Evolutionary conservation across 2,888 invertebrate genomes (phyloP).

Genomic region (Vanessa cardui): DNA sequence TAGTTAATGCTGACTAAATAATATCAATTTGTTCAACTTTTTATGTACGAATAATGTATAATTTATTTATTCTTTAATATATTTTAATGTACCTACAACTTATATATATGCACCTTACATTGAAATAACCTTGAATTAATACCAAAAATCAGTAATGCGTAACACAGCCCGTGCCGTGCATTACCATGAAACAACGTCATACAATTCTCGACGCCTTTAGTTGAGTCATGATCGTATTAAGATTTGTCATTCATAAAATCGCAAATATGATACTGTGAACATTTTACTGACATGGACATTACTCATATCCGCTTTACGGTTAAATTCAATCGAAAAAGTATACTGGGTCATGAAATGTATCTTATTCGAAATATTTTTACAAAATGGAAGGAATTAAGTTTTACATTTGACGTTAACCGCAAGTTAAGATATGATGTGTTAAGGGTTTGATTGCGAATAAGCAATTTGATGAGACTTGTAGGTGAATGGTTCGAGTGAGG

Average conservation of each 20-base stretch:
- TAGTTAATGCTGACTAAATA: neutral
- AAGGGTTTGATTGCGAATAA: constrained; percentile 15
- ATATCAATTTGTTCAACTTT: neutral
- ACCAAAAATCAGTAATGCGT: constrained; percentile 52
- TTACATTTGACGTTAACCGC: neutral
- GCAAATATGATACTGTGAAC: constrained; percentile 53
- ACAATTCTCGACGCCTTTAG: constrained; percentile 55
- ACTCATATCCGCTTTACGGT: constrained; percentile 30
- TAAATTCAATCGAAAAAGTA: constrained; percentile 1
- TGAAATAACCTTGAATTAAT: constrained; percentile 50
- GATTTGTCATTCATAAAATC: constrained; percentile 72
- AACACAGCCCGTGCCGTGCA: constrained; percentile 46
- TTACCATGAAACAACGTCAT: constrained; percentile 58
- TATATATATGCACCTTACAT: too few relatives aligned
- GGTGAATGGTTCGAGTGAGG: constrained; percentile 63
- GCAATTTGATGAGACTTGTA: constrained; percentile 31
- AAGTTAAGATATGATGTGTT: neutral
- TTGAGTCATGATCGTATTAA: constrained; percentile 67
- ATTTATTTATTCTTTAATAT: too few relatives aligned
- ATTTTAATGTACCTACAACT: too few relatives aligned
- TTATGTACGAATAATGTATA: too few relatives aligned
- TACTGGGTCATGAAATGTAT: neutral
- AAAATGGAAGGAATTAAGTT: neutral
- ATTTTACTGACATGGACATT: constrained; percentile 40
- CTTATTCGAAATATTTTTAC: neutral